Evolutionary conservation across 2,797 vertebrate species (phyloP).

Genomic region (Apogon hyalosoma): DNA sequence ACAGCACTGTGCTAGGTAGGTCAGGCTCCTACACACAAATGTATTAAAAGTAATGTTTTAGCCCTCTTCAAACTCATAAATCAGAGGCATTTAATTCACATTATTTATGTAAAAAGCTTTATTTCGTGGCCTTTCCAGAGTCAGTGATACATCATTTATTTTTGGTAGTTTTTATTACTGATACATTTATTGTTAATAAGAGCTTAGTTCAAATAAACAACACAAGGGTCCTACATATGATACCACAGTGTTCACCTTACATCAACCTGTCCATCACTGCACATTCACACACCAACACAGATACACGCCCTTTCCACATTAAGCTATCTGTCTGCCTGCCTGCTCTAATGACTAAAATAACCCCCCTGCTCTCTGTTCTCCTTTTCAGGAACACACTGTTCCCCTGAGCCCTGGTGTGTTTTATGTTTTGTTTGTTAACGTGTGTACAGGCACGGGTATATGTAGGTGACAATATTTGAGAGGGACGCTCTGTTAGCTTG

Average conservation of each 20-base stretch:
- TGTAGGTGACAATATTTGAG: no score
- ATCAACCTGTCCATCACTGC: constrained; percentile 27
- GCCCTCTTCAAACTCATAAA: no score
- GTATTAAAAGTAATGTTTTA: background rate
- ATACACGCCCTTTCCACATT: constrained; percentile 55
- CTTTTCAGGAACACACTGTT: constrained; percentile 84
- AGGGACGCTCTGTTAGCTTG: background rate
- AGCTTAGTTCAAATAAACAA: background rate
- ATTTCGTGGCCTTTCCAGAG: background rate
- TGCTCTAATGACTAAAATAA: constrained; percentile 80
- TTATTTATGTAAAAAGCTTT: no score
- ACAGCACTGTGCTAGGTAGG: background rate
- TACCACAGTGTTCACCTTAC: constrained; percentile 10
- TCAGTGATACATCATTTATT: background rate
- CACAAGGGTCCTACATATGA: constrained; percentile 11
- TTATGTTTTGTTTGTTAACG: constrained; percentile 23
- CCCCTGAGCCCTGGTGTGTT: constrained; percentile 48
- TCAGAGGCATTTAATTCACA: background rate
- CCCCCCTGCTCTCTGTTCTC: constrained; percentile 83
- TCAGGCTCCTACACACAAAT: background rate
- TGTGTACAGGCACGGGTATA: constrained; percentile 8
- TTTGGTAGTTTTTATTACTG: background rate
- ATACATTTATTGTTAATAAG: background rate
- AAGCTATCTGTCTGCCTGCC: constrained; percentile 66
- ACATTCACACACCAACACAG: constrained; percentile 33